Conservation (phyloP, 2,113 vertebrate genomes). For the Boleophthalmus pectinirostris region DNA sequence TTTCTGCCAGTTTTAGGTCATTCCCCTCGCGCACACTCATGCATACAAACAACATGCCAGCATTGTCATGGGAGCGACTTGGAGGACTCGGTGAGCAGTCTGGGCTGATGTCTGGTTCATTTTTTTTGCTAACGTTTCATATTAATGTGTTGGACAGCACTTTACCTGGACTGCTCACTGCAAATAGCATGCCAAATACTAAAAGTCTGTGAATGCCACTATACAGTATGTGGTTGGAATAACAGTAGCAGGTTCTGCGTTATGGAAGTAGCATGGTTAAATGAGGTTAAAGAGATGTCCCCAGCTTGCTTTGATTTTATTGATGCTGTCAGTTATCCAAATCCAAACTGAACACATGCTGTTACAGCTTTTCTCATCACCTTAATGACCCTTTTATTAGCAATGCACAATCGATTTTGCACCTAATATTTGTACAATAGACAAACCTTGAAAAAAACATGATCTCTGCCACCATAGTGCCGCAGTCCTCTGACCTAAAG, state of each 20-base stretch:
- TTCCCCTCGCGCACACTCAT: constrained; percentile 37
- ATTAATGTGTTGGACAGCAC: constrained; percentile 41
- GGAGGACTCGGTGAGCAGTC: constrained; percentile 51
- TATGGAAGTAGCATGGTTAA: constrained; percentile 16
- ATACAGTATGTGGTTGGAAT: constrained; percentile 15
- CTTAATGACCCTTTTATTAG: constrained; percentile 8
- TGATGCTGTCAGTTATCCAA: background rate
- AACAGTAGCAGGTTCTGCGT: constrained; percentile 22
- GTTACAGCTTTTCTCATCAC: background rate
- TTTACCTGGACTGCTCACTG: constrained; percentile 32
- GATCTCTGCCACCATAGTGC: no score
- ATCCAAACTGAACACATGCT: background rate
- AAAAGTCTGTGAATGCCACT: constrained; percentile 44
- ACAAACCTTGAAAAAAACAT: background rate
- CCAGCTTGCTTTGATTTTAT: background rate
- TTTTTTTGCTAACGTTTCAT: constrained; percentile 40
- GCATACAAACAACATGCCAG: constrained; percentile 42
- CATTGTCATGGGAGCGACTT: constrained; percentile 44
- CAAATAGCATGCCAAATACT: constrained; percentile 44
- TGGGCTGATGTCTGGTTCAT: constrained; percentile 29
- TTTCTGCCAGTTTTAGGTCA: constrained; percentile 44
- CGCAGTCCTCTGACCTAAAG: no score
- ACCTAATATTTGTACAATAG: background rate
- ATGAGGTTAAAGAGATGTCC: constrained; percentile 33
- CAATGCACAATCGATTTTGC: constrained; percentile 4